A percentile compares a stretch with the other conserved stretches of the same genome.
These are phyloP conservation scores for Dicentrarchus labrax DNA, from an alignment of 2,113 vertebrate species.

Conservation along the genomic window DNA sequence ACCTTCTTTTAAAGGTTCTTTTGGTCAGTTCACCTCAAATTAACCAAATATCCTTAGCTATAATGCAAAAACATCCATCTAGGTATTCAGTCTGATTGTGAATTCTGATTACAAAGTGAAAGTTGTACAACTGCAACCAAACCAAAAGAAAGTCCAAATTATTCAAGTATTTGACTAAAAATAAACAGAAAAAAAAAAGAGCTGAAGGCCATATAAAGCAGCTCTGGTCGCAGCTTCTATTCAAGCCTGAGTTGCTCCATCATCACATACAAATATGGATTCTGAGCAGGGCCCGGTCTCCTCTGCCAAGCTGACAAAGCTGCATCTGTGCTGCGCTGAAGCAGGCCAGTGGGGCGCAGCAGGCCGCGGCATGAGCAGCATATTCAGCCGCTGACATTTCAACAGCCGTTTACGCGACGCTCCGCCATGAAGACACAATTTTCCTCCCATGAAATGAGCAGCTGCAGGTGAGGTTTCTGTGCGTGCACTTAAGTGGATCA, in stretches of 20 bases:
- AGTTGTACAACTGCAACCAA: background rate
- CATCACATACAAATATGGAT: conserved; percentile 75
- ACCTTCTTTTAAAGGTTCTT: background rate
- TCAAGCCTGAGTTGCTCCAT: conserved; percentile 62
- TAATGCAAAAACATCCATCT: background rate
- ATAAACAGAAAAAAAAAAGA: background rate
- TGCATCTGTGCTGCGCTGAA: conserved; percentile 49
- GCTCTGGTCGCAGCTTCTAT: conserved; percentile 22
- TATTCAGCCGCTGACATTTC: conserved; percentile 47
- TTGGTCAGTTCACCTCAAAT: conserved; percentile 3
- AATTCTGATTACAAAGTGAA: background rate
- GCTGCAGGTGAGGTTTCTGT: conserved; percentile 6
- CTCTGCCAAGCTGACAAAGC: conserved; percentile 58
- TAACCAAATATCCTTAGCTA: background rate
- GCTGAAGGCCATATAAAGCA: conserved; percentile 6
- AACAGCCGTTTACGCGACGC: conserved; percentile 17
- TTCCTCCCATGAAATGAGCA: conserved; percentile 23
- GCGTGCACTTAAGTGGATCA: background rate
- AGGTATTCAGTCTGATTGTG: too few relatives aligned
- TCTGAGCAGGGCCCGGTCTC: conserved; percentile 41
- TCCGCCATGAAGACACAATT: conserved; percentile 17
- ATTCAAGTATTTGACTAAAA: background rate
- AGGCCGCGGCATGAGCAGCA: background rate
- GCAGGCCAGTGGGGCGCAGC: conserved; percentile 4
- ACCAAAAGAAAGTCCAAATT: background rate